Conservation (phyloP, 1,140 invertebrate genomes). For the Phocides pigmalion region DNA sequence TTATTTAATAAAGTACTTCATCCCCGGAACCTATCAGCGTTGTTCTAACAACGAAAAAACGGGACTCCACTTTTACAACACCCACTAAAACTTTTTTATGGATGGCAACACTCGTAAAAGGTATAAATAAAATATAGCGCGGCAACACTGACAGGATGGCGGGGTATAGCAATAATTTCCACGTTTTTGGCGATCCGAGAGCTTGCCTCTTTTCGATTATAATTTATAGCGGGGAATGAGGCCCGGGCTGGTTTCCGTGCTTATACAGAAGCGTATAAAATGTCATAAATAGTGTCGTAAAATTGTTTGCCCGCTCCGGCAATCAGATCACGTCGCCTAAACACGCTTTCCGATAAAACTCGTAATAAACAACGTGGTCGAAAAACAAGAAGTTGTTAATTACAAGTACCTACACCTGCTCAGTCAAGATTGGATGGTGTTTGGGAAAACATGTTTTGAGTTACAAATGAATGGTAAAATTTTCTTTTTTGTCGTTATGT, state of each 20-base stretch:
- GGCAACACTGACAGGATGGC: constrained; percentile 64
- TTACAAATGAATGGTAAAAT: background rate
- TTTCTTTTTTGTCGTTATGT: background rate
- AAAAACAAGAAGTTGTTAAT: constrained; percentile 51
- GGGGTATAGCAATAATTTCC: constrained; percentile 72
- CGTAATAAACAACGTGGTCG: constrained; percentile 23
- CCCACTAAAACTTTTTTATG: constrained; percentile 79
- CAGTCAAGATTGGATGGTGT: background rate
- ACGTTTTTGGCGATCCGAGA: constrained; percentile 72
- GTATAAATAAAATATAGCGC: constrained; percentile 78
- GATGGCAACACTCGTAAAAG: constrained; percentile 76
- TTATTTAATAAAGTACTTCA: constrained; percentile 61
- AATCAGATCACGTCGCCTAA: constrained; percentile 65
- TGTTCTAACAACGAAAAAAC: constrained; percentile 61
- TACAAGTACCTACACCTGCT: constrained; percentile 30
- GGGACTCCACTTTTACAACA: constrained; percentile 67
- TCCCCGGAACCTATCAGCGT: constrained; percentile 56
- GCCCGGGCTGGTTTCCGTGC: constrained; percentile 39
- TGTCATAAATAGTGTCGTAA: constrained; percentile 75
- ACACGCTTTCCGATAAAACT: constrained; percentile 42
- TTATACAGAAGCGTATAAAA: constrained; percentile 56
- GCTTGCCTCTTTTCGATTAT: constrained; percentile 73
- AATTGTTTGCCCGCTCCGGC: constrained; percentile 65
- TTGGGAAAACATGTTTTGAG: background rate
- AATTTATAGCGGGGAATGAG: constrained; percentile 71